phyloP scores from a whole-genome alignment of 2,888 invertebrate species.

The Tachina grossa region DNA sequence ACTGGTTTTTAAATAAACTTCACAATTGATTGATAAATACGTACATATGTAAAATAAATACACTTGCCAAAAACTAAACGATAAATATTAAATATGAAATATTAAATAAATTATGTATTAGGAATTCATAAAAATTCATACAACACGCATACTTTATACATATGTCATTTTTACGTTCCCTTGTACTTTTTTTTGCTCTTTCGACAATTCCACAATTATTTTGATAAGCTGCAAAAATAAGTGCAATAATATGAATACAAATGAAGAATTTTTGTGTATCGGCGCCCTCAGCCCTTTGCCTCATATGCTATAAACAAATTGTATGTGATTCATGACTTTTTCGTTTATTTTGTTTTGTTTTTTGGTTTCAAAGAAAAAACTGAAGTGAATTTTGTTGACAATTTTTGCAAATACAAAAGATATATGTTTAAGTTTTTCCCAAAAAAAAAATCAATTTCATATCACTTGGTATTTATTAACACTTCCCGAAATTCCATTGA shows the following conservation, averaged over 20 bases:
- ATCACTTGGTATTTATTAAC: slow-evolving; percentile 16
- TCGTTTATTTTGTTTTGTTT: background rate
- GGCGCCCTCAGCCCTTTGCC: slow-evolving; percentile 1
- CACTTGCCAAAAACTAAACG: background rate
- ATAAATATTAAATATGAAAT: background rate
- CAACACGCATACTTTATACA: slow-evolving; percentile 32
- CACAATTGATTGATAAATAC: too few relatives aligned
- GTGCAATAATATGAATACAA: background rate
- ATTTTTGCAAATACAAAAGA: background rate
- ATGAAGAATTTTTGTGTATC: background rate
- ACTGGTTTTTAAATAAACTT: too few relatives aligned
- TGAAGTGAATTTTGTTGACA: slow-evolving; percentile 3
- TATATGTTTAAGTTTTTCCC: too few relatives aligned
- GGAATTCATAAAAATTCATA: slow-evolving; percentile 18
- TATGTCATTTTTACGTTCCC: background rate
- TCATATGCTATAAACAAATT: slow-evolving; percentile 14
- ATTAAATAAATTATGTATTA: background rate
- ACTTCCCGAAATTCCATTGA: slow-evolving; percentile 41
- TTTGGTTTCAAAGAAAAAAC: background rate
- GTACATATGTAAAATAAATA: background rate
- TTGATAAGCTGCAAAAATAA: slow-evolving; percentile 37
- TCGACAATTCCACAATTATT: slow-evolving; percentile 28
- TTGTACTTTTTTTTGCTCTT: slow-evolving; percentile 1
- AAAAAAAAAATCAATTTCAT: slow-evolving; percentile 23
- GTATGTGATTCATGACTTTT: slow-evolving; percentile 28